phyloP scores from a whole-genome alignment of 2,888 invertebrate genomes.

The Macaria liturata region DNA sequence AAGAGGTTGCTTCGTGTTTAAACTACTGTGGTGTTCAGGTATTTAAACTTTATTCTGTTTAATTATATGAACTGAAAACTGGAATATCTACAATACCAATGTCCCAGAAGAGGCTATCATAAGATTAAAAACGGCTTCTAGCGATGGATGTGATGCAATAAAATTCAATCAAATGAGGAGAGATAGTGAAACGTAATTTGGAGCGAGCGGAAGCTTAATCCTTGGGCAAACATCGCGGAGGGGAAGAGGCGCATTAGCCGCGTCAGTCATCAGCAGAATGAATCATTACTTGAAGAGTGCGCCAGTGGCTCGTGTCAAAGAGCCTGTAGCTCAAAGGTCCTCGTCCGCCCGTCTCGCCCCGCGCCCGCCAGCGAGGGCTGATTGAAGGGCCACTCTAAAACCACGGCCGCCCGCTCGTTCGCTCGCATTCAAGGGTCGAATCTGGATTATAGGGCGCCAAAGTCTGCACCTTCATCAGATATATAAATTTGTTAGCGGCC shows the following conservation, averaged over 20 bases:
- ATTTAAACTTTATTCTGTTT: too few species aligned
- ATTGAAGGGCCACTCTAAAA: conserved; percentile 82
- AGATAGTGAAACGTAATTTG: conserved; percentile 54
- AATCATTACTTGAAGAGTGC: conserved; percentile 83
- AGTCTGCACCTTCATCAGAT: conserved; percentile 80
- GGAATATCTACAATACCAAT: too few species aligned
- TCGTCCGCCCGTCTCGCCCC: conserved; percentile 48
- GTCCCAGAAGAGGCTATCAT: too few species aligned
- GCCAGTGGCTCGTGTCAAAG: conserved; percentile 82
- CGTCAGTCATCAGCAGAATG: conserved; percentile 82
- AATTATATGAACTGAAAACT: too few species aligned
- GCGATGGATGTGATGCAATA: conserved; percentile 17
- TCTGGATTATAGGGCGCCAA: conserved; percentile 81
- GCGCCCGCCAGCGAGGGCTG: conserved; percentile 75
- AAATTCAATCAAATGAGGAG: conserved; percentile 46
- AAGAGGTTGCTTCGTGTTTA: too few species aligned
- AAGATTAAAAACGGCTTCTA: too few species aligned
- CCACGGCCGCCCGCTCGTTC: conserved; percentile 80
- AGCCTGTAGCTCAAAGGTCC: conserved; percentile 80
- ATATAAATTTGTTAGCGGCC: conserved; percentile 74
- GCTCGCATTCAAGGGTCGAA: conserved; percentile 79
- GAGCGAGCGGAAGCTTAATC: conserved; percentile 58
- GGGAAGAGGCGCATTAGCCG: conserved; percentile 75
- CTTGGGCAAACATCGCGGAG: conserved; percentile 65
- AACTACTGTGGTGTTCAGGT: too few species aligned